These are phyloP conservation scores for Aphrophora alni DNA, from an alignment of 2,888 invertebrate genomes.

Conservation along the genomic window DNA sequence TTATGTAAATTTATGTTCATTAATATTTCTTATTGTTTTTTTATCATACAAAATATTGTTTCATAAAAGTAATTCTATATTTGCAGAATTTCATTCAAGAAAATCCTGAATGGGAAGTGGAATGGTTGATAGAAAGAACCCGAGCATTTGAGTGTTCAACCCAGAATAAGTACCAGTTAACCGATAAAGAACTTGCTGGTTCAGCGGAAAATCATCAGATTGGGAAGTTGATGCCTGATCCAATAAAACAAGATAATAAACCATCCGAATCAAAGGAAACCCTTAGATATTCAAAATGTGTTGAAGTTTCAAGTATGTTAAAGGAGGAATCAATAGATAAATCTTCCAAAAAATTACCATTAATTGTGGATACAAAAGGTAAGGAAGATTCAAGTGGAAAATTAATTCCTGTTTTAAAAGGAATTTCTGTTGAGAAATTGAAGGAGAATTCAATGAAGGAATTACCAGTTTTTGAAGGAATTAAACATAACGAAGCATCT, in stretches of 20 bases:
- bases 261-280: background rate
- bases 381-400: too few species aligned
- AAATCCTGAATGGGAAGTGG: slow-evolving; percentile 87
- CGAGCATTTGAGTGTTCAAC: slow-evolving; percentile 67
- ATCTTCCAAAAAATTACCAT: too few species aligned
- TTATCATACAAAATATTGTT: too few species aligned
- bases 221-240: background rate
- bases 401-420: too few species aligned
- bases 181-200: background rate
- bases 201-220: too few species aligned
- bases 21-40: too few species aligned
- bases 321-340: too few species aligned
- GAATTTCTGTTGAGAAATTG: background rate
- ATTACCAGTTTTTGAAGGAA: background rate
- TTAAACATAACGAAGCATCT: background rate
- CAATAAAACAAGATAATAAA: background rate
- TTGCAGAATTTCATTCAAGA: slow-evolving; percentile 79
- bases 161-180: slow-evolving; percentile 45
- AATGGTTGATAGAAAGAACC: slow-evolving; percentile 84
- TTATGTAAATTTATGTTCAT: too few species aligned
- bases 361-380: too few species aligned
- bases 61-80: too few species aligned
- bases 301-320: background rate
- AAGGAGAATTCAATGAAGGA: background rate
- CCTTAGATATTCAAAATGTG: background rate